These are phyloP conservation scores for Esox lucius DNA, from an alignment of 2,797 vertebrate species.

Conservation along the genomic window DNA sequence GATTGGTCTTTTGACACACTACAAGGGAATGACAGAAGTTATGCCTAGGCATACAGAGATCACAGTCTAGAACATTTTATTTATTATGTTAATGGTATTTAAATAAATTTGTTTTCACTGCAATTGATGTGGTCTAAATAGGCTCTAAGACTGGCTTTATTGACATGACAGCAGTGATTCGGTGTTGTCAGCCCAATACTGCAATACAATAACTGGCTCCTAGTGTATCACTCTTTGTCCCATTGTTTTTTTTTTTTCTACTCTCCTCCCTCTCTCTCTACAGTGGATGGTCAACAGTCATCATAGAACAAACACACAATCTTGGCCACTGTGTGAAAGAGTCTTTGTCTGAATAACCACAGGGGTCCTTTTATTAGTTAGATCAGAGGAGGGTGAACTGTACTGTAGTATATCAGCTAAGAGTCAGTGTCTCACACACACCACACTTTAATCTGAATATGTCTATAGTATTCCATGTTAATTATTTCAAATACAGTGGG, in stretches of 20 bases:
- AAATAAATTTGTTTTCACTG: no score
- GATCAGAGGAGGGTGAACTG: not conserved
- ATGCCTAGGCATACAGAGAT: no score
- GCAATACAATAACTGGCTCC: not conserved
- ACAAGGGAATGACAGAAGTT: no score
- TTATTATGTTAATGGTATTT: no score
- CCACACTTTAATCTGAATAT: not conserved
- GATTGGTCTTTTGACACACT: no score
- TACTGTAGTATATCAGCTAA: not conserved
- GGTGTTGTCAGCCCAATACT: not conserved
- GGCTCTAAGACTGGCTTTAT: not conserved
- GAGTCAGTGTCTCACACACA: not conserved
- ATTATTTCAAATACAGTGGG: no score
- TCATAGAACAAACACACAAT: not conserved
- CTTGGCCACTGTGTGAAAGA: not conserved
- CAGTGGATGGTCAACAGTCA: not conserved
- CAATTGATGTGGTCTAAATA: no score
- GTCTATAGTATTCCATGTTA: no score
- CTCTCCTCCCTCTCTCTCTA: not conserved
- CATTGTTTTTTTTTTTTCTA: not conserved
- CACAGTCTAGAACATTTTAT: no score
- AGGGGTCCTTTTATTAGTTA: not conserved
- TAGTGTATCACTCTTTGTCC: not conserved
- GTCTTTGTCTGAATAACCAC: constrained; percentile 3
- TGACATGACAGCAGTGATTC: not conserved